Evolutionary conservation across 2,888 invertebrate species (phyloP), one percentile per base, ranked within the genome.

Genomic region (Microctonus brassicae): DNA sequence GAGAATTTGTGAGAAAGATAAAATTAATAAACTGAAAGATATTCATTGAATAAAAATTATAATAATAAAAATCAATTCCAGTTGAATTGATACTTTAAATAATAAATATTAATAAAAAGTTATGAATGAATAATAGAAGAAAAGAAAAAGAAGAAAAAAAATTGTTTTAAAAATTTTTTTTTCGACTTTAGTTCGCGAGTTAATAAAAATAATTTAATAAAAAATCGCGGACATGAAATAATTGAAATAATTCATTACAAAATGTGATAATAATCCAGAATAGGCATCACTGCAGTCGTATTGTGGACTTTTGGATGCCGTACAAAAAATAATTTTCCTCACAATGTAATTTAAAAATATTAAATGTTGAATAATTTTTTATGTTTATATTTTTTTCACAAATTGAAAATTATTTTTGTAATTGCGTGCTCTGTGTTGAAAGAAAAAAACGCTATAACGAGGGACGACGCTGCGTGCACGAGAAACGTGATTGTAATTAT

Each of bases 211-310:
- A 42, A 11, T 42, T 29, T 26, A 39, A 20, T 42, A 33, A 64
- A 70, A 58, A 64, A 70, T 57, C 58, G 47, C 57, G 62, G 34
- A 69, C 57, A 33, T 42, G 69, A 69, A 63, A 58, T 55, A 70
- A 70, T 55, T 62, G 26, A 36, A 34, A 29, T 36, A 55, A 63
- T 69, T 29, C 34, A 70, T 70, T 72, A 73, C 70, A 60, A 68
- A 47, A n/a, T 47, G 34, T 55, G 72, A 76, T 76, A 77, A 77
- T 85, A 83, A 86, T 87, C 87, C 87, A 87, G 87, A 87, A 87
- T 86, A 87, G 87, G 87, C 87, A 87, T 87, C 87, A 83, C 86
- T 87, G 87, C 87, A 87, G 87, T 87, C 87, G 87, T 87, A 87
- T 87, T 87, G 87, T 87, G 87, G 87, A 87, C 87, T 87, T 87